A percentile compares a stretch with the other conserved stretches of the same genome.
These are phyloP conservation scores for Tetragonula carbonaria DNA, from an alignment of 2,888 invertebrate genomes.

Conservation along the genomic window DNA sequence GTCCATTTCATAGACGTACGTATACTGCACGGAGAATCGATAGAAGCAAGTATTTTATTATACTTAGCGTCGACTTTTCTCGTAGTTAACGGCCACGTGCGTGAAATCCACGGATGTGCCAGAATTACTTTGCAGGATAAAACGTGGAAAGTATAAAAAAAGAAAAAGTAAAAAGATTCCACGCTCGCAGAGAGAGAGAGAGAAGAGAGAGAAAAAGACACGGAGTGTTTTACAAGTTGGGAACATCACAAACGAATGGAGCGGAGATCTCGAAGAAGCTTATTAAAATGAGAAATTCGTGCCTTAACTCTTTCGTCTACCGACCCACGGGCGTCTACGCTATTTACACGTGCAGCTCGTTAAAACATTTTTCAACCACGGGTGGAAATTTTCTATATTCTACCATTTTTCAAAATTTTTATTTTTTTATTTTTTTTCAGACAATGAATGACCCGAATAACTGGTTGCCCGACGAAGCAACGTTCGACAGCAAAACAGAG, in stretches of 20 bases:
- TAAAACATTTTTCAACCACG: not conserved
- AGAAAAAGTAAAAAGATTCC: not conserved
- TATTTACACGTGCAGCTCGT: too few relatives aligned
- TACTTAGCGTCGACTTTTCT: not conserved
- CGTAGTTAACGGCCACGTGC: not conserved
- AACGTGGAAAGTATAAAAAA: not conserved
- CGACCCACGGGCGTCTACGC: too few relatives aligned
- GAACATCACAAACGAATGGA: too few relatives aligned
- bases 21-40: not conserved
- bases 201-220: not conserved
- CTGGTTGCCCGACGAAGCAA: not conserved
- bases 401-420: not conserved
- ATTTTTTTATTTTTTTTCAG: not conserved
- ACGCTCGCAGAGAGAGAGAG: not conserved
- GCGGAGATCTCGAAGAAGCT: too few relatives aligned
- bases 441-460: not conserved
- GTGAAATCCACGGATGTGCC: not conserved
- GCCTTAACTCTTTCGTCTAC: too few relatives aligned
- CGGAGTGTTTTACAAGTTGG: not conserved
- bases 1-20: too few relatives aligned
- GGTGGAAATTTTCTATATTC: not conserved
- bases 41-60: not conserved
- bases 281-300: too few relatives aligned
- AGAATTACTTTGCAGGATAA: not conserved
- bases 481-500: not conserved